A percentile compares a stretch with the other conserved stretches of the same genome.
Conservation (phyloP, 2,797 vertebrate genomes). For the Heterohyrax brucei region DNA sequence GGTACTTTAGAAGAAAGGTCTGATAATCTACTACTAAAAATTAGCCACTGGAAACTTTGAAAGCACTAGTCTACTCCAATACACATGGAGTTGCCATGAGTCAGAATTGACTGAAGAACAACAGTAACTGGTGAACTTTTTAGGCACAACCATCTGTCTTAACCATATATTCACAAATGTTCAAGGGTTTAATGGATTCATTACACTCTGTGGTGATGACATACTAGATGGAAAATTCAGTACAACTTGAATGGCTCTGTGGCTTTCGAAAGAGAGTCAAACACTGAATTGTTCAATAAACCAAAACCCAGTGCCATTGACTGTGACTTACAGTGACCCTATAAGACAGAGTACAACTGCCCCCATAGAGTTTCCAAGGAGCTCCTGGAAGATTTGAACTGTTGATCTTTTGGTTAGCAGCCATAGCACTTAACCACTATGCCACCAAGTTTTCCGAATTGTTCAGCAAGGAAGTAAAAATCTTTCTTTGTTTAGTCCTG, state of each 20-base stretch:
- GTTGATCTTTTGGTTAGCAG: too few species aligned
- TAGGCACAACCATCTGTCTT: constrained; percentile 42
- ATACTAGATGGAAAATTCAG: constrained; percentile 50
- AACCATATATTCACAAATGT: neutral
- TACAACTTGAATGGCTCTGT: constrained; percentile 66
- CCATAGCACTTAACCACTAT: too few species aligned
- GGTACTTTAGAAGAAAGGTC: neutral
- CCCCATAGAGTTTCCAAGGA: too few species aligned
- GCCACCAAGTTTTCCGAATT: neutral
- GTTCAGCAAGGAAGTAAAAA: constrained; percentile 72
- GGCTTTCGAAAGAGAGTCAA: constrained; percentile 44
- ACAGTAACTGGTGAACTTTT: neutral
- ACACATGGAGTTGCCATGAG: neutral
- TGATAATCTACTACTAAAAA: neutral
- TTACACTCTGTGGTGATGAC: constrained; percentile 18
- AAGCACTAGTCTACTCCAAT: neutral
- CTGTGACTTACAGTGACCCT: too few species aligned
- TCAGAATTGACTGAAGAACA: neutral
- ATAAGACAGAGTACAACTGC: too few species aligned
- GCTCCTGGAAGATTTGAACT: too few species aligned
- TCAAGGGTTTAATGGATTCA: neutral
- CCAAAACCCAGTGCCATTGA: too few species aligned
- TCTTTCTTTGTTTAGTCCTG: constrained; percentile 38
- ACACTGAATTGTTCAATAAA: constrained; percentile 53
- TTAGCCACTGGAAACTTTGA: too few species aligned